Base-by-base conservation (phyloP, 2,888 invertebrate genomes). In the Synergus umbraculus region DNA sequence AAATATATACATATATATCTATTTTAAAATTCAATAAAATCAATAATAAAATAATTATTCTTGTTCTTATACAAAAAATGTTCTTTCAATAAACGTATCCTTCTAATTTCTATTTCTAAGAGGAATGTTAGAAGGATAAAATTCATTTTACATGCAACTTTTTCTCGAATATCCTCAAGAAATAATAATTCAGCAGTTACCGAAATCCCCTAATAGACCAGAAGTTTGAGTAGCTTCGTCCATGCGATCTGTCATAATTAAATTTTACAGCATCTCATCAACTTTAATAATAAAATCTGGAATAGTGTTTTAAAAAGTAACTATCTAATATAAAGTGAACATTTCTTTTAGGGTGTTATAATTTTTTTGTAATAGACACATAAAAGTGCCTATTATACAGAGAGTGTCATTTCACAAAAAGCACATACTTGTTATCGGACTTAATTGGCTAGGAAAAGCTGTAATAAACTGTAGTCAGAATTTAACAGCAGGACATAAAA, bases 21-120 rank as follows among this genome's bases (percentile, higher is more conserved):
- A 90, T 89, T 90, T 90, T 88, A 89, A 89, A 87, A 88, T 88
- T 88, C 88, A 89, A 89, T 89, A 87, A 90, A 81, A 90, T 89
- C 85, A 86, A 80, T 86, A 85, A 88, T 86, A 87, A 88, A 89
- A 49, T 13, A 29, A 60, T 64, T 65, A 64, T 60, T 76, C 64
- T 77, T 77, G 63, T 69, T 69, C 49, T 69, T 69, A 67, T 44
- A 18, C 8, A 7, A 15, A 29, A 13, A 37, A 22, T 49, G n/a
- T 22, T 10, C 22, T 44, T 18, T 44, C 18, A 29, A 7, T 29
- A 9, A 22, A 10, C 1, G 4, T 1, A 8, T 9, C 49, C 69
- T 22, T 18, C 2, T 1, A 63, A 63, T 29, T 1, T 29, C 29
- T 2, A 29, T 29, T 2, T 22, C 22, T 22, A 1, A 1, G 22